Percentiles rank a stretch among this genome's conserved stretches.
Evolutionary conservation across 2,113 vertebrate species (phyloP).

Genomic region (human (Homo sapiens)): GRCh38 chr17:83089501-83090000

Average conservation of each 20-base stretch:
- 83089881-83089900: not conserved
- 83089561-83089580: not conserved
- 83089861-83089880: not conserved
- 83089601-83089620: not conserved
- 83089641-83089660: not conserved
- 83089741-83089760: not conserved
- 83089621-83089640: not conserved
- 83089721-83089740: conserved; percentile 38
- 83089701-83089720: not conserved
- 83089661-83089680: not conserved
- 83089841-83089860: not conserved
- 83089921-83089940: accelerated
- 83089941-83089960: not conserved
- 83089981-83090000: not conserved
- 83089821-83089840: not conserved
- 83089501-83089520: not conserved
- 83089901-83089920: not conserved
- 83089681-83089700: not conserved
- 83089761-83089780: not conserved
- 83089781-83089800: not conserved
- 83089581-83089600: not conserved
- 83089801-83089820: not conserved
- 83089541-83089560: not conserved
- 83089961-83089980: not conserved
- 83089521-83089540: not conserved